Base-by-base conservation (phyloP, 1,140 invertebrate genomes). In the Temnothorax longispinosus region DNA sequence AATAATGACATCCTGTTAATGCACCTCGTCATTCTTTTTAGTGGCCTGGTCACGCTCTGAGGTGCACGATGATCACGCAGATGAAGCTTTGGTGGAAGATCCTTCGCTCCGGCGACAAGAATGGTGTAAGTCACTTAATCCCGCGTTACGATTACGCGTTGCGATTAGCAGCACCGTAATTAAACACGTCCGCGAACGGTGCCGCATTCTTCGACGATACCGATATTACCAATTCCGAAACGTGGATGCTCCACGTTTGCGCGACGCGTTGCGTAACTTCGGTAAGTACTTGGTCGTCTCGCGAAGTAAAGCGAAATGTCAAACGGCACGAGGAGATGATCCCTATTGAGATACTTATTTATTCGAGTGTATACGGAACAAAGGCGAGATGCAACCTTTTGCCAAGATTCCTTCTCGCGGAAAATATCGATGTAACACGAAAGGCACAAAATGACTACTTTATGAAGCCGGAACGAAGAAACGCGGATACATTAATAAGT, bases 81-180 rank as follows among this genome's bases (percentile, higher is more conserved):
- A 76, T 89, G 27, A 94, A 92, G 52, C 89, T 92, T 27, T 94
- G 94, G 93, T 94, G 94, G 94, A 95, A 94, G 62, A 62, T 93
- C 56, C 76, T 94, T 41, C 76, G 90, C 1, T 89, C 81, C 1
- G 92, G 90, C 47, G 89, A 93, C 27, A 90, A 90, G 58, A 94
- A 93, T 92, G 91, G 91, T 87, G 94, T 94, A 94, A 94, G 94
- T 52, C 32, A 62, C 41, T 54, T 27, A 21, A 78, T 78, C 58
- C 32, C 5, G 67, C 27, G 15, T 74, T 32, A 58, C 67, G 38
- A 56, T 62, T 65, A 54, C 8, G 35, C 44, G 13, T 60, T 32
- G 58, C 11, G 44, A 78, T 81, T 81, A 44, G 21, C 65, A 35
- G 18, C 32, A 1, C 13, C 13, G 2, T 4, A 69, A 80, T 69